These are phyloP conservation scores for Myotis davidii DNA, from an alignment of 2,113 vertebrate genomes.

Conservation along the genomic window DNA sequence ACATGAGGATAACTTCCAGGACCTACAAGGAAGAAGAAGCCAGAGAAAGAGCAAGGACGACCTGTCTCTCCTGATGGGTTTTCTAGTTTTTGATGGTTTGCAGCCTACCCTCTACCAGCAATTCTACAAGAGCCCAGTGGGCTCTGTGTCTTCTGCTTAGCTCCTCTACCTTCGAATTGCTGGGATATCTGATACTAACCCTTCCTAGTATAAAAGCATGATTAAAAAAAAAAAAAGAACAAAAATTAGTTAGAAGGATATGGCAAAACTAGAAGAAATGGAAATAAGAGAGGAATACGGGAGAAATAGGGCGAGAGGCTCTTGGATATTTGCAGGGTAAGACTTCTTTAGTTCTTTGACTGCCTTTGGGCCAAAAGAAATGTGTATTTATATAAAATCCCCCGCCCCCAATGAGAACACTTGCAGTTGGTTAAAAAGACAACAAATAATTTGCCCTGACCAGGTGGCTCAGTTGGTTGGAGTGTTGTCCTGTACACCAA, in stretches of 20 bases:
- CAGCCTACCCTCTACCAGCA: neutral
- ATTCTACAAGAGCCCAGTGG: rapidly evolving
- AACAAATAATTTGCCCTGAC: neutral
- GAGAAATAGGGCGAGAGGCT: neutral
- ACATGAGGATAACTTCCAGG: neutral
- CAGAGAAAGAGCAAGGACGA: neutral
- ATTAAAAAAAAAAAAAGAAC: neutral
- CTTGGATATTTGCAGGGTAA: neutral
- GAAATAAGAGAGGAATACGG: neutral
- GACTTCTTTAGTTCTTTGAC: neutral
- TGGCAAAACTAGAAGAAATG: constrained; percentile 57
- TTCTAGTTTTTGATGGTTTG: neutral
- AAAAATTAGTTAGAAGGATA: constrained; percentile 22
- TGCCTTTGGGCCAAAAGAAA: neutral
- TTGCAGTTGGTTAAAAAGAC: neutral
- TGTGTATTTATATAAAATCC: neutral
- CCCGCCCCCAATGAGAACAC: neutral
- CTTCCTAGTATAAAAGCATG: constrained; percentile 19
- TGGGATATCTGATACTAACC: neutral
- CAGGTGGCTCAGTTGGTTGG: too few relatives aligned
- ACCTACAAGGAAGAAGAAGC: neutral
- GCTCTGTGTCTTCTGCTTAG: neutral
- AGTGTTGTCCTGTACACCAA: too few relatives aligned
- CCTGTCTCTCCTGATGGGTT: neutral
- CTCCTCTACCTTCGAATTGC: neutral